A percentile compares a stretch with the other conserved stretches of the same genome.
Conservation (phyloP, 2,888 invertebrate genomes). For the Crocallis elinguaria region DNA sequence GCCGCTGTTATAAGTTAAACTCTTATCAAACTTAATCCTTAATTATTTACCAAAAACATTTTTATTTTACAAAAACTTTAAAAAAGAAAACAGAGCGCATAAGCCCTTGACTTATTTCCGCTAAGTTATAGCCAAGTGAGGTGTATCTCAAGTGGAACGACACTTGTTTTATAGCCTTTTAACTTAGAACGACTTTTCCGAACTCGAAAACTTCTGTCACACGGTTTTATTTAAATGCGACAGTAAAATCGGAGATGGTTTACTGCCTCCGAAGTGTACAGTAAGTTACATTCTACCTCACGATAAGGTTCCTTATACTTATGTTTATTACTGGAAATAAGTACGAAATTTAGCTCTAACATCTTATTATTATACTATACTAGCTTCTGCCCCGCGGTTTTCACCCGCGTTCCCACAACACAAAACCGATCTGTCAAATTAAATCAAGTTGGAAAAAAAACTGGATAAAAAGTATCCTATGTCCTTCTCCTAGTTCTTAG, state of each 20-base stretch:
- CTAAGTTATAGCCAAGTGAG: slow-evolving; percentile 35
- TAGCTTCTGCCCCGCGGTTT: no score
- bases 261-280: slow-evolving; percentile 5
- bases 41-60: neutral
- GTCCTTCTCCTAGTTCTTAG: no score
- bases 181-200: slow-evolving; percentile 36
- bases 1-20: no score
- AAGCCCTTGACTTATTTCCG: slow-evolving; percentile 20
- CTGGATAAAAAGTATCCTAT: no score
- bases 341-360: no score
- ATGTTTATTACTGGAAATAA: neutral
- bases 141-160: slow-evolving; percentile 33
- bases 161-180: slow-evolving; percentile 37
- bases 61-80: no score
- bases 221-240: slow-evolving; percentile 37
- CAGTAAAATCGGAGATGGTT: slow-evolving; percentile 30
- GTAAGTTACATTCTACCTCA: neutral
- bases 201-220: slow-evolving; percentile 32
- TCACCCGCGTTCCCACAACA: no score
- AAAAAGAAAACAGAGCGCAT: slow-evolving; percentile 15
- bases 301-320: neutral
- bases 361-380: no score
- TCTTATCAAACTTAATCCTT: neutral
- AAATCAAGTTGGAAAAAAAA: no score
- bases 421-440: no score